Percentiles rank a stretch among this genome's conserved stretches.
Conservation (phyloP, 2,797 vertebrate species). For the Acanthurus tractus region DNA sequence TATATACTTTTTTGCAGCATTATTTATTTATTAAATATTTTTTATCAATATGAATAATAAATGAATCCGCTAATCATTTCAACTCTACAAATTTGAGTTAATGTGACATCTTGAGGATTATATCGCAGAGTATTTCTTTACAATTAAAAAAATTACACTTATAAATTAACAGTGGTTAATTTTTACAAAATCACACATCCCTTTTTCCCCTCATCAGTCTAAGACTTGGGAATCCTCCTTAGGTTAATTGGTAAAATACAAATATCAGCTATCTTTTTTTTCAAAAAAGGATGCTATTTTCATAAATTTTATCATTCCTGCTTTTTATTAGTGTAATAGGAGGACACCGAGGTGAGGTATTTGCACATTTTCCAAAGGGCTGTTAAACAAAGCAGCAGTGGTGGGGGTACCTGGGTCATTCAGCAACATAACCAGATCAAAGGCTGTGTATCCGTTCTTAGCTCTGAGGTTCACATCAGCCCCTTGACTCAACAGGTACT, state of each 20-base stretch:
- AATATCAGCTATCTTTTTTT: no score
- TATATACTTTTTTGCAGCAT: no score
- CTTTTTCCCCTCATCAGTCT: background rate
- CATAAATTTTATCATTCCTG: background rate
- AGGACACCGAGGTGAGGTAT: background rate
- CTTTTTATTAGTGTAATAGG: background rate
- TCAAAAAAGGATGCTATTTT: no score
- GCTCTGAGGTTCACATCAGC: constrained; percentile 94
- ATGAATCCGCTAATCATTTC: background rate
- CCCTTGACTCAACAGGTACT: constrained; percentile 94
- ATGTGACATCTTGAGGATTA: background rate
- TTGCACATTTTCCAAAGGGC: background rate
- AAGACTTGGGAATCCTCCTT: no score
- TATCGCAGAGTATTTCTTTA: background rate
- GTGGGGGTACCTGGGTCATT: constrained; percentile 90
- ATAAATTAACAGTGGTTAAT: no score
- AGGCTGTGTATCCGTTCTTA: constrained; percentile 97
- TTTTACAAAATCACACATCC: background rate
- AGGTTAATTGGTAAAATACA: no score
- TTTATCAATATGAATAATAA: no score
- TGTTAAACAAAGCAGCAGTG: background rate
- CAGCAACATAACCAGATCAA: constrained; percentile 97
- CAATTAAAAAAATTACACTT: background rate
- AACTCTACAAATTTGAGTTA: background rate
- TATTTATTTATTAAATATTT: no score